Evolutionary conservation across 1,140 invertebrate genomes (phyloP).

Genomic region (Campodea augens): DNA sequence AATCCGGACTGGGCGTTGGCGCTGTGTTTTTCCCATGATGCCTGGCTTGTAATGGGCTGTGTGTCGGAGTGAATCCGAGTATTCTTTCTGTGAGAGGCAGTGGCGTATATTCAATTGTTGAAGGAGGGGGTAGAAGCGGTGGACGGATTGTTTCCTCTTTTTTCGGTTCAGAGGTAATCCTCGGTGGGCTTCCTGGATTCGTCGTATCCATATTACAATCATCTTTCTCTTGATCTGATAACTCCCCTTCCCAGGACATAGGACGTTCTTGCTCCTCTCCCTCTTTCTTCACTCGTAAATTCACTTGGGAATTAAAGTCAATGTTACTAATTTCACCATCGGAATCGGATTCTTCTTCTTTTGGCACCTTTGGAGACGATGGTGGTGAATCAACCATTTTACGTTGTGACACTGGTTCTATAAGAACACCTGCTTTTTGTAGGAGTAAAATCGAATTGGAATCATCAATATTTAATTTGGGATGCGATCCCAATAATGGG

Average conservation of each 20-base stretch:
- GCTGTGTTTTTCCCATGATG: constrained; percentile 15
- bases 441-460: no score
- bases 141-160: background rate
- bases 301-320: constrained; percentile 31
- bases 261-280: constrained; percentile 32
- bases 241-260: constrained; percentile 81
- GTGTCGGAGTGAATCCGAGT: background rate
- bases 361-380: no score
- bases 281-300: constrained; percentile 32
- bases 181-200: background rate
- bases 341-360: constrained; percentile 29
- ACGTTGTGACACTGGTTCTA: no score
- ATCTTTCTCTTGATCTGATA: constrained; percentile 55
- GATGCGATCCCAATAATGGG: no score
- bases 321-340: constrained; percentile 34
- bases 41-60: background rate
- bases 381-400: no score
- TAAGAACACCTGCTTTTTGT: no score
- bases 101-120: background rate
- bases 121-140: background rate
- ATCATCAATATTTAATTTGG: no score
- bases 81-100: background rate
- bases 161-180: background rate
- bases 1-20: constrained; percentile 58
- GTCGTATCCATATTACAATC: background rate